Conservation (phyloP, 2,113 vertebrate species). For the Tricholaema leucomelas region DNA sequence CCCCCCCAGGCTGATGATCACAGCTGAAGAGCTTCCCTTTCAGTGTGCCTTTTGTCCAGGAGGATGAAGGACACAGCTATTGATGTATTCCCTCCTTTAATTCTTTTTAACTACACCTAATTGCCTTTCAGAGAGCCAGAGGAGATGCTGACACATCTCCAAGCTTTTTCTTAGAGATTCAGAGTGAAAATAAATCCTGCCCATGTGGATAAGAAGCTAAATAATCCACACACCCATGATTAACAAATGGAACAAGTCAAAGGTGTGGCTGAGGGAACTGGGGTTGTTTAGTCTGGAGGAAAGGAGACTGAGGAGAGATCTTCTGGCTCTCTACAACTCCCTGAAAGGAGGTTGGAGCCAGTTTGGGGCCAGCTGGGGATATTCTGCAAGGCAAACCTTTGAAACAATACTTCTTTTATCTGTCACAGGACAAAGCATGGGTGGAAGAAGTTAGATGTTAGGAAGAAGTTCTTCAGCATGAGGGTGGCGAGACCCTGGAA, state of each 20-base stretch:
- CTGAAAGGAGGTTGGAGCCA: too few relatives aligned
- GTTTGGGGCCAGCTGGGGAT: too few relatives aligned
- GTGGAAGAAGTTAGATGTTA: too few relatives aligned
- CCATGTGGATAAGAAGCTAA: background rate
- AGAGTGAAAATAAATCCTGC: background rate
- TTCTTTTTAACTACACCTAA: background rate
- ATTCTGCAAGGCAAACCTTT: too few relatives aligned
- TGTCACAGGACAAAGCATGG: too few relatives aligned
- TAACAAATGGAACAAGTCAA: background rate
- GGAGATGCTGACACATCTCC: slow-evolving; percentile 12
- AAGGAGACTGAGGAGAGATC: too few relatives aligned
- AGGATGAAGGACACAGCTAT: background rate
- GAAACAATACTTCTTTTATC: too few relatives aligned
- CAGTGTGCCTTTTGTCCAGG: background rate
- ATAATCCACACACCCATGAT: background rate
- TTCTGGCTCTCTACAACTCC: too few relatives aligned
- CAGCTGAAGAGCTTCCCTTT: background rate
- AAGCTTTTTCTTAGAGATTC: background rate
- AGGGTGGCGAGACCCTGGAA: too few relatives aligned
- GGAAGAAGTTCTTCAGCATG: too few relatives aligned
- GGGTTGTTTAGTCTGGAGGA: too few relatives aligned
- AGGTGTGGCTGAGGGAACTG: too few relatives aligned
- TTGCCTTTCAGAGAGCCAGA: background rate
- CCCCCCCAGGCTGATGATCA: background rate
- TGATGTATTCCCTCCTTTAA: background rate